Conservation (phyloP, 2,888 invertebrate genomes). For the Drepana falcataria region DNA sequence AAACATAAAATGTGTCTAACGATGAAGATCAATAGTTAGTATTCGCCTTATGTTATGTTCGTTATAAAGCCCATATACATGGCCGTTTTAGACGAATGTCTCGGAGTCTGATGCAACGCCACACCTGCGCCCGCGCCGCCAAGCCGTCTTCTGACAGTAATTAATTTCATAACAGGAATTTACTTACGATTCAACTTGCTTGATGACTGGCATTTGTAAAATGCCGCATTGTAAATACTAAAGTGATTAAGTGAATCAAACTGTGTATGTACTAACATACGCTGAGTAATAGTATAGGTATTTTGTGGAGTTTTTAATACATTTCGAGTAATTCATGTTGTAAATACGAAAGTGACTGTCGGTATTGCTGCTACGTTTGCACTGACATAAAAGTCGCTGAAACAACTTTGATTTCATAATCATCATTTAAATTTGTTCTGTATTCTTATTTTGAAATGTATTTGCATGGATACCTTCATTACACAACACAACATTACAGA, state of each 20-base stretch:
- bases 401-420: too few relatives aligned
- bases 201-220: slow-evolving; percentile 13
- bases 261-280: not conserved
- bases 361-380: too few relatives aligned
- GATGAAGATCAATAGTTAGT: not conserved
- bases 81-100: slow-evolving; percentile 35
- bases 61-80: not conserved
- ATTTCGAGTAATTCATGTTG: not conserved
- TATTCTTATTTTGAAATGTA: too few relatives aligned
- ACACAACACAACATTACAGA: too few relatives aligned
- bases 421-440: too few relatives aligned
- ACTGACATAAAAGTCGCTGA: too few relatives aligned
- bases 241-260: not conserved
- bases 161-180: slow-evolving; percentile 56
- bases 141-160: slow-evolving; percentile 59
- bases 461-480: too few relatives aligned
- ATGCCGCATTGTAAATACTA: slow-evolving; percentile 8
- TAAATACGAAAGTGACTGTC: not conserved
- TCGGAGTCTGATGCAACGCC: slow-evolving; percentile 45
- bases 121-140: slow-evolving; percentile 59
- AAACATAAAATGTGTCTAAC: not conserved
- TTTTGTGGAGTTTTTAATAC: not conserved
- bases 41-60: not conserved
- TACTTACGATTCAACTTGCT: slow-evolving; percentile 32
- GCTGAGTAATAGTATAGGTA: not conserved